Evolutionary conservation across 2,113 vertebrate genomes (phyloP).

Genomic region (Mustelus asterias): DNA sequence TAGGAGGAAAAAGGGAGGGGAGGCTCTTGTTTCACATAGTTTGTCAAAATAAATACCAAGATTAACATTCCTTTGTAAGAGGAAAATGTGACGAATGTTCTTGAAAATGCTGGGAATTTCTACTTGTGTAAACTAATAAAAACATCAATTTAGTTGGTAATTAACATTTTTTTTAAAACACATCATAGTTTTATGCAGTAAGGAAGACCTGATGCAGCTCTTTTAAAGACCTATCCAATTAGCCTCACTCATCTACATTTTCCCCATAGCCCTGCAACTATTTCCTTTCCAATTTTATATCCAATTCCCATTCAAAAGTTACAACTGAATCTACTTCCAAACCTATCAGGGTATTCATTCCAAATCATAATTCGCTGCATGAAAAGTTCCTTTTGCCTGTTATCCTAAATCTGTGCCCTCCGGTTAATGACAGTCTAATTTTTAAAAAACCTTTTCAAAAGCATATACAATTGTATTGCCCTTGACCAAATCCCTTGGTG

Average conservation of each 20-base stretch:
- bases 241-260: background rate
- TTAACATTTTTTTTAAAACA: background rate
- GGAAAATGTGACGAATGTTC: background rate
- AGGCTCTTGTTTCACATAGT: background rate
- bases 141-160: background rate
- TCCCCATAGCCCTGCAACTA: background rate
- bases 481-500: background rate
- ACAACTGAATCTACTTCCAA: background rate
- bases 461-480: no score
- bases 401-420: background rate
- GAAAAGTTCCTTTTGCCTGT: background rate
- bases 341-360: background rate
- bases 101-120: background rate
- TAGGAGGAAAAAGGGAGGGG: background rate
- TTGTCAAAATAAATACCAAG: background rate
- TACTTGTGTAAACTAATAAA: background rate
- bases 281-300: background rate
- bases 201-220: background rate
- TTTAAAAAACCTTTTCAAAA: no score
- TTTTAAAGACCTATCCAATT: background rate
- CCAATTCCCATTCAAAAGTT: background rate
- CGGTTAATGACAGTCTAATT: background rate
- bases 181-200: background rate
- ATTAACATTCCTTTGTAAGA: background rate
- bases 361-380: background rate